Evolutionary conservation across 2,113 vertebrate species (phyloP).

Genomic region (Progne subis): DNA sequence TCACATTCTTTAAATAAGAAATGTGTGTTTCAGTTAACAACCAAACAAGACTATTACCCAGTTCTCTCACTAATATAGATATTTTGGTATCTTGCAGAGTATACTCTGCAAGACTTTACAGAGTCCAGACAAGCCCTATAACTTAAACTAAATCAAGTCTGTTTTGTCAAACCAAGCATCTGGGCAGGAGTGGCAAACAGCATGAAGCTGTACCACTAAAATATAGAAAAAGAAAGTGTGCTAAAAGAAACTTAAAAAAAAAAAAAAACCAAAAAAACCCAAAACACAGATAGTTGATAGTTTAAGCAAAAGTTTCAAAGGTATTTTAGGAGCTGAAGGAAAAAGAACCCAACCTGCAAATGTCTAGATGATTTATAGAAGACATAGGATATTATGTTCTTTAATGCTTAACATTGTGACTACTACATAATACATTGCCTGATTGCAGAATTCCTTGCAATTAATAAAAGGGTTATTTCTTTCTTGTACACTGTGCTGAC

Average conservation of each 20-base stretch:
- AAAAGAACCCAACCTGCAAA: neutral
- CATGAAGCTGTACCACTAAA: neutral
- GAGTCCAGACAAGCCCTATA: neutral
- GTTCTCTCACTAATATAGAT: neutral
- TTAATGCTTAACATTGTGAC: neutral
- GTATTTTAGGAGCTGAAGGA: neutral
- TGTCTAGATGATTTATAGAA: neutral
- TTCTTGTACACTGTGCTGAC: neutral
- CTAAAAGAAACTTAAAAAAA: neutral
- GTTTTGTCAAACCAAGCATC: neutral
- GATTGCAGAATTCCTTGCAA: neutral
- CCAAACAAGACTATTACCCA: neutral
- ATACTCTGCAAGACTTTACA: neutral
- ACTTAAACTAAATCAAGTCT: conserved; percentile 5
- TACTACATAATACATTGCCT: neutral
- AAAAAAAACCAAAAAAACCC: no score
- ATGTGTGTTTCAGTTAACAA: neutral
- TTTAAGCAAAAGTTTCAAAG: neutral
- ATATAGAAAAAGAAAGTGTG: neutral
- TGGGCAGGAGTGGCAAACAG: neutral
- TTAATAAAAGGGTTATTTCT: neutral
- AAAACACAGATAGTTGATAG: neutral
- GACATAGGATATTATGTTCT: neutral
- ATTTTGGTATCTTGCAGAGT: neutral
- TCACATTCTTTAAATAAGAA: neutral